These are phyloP conservation scores for Conopomorpha cramerella DNA, from an alignment of 1,140 invertebrate species.

Conservation along the genomic window DNA sequence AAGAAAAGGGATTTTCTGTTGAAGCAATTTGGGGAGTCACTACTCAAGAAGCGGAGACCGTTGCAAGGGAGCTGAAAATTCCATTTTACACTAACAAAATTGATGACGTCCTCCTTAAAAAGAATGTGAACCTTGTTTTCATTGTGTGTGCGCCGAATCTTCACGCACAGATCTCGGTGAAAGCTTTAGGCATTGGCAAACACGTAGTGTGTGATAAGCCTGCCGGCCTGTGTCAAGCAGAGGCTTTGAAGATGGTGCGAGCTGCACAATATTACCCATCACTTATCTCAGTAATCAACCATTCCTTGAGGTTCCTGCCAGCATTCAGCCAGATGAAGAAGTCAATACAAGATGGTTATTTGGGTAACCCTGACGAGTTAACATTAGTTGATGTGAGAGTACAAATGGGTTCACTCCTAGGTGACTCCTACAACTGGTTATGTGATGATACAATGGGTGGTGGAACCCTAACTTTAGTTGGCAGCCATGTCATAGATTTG, in stretches of 20 bases:
- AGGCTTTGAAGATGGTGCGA: slow-evolving; percentile 92
- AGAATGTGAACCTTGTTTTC: slow-evolving; percentile 93
- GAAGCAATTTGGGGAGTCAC: slow-evolving; percentile 92
- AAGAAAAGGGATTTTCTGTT: slow-evolving; percentile 88
- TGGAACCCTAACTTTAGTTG: slow-evolving; percentile 91
- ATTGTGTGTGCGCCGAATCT: slow-evolving; percentile 93
- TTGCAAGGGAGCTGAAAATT: slow-evolving; percentile 82
- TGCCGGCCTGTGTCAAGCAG: slow-evolving; percentile 84
- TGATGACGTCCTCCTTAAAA: slow-evolving; percentile 89
- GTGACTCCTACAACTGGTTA: slow-evolving; percentile 87
- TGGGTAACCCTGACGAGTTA: slow-evolving; percentile 72
- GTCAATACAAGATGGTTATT: slow-evolving; percentile 77
- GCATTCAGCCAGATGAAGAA: slow-evolving; percentile 85
- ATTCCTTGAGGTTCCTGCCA: slow-evolving; percentile 90
- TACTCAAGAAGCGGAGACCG: slow-evolving; percentile 77
- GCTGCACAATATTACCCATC: slow-evolving; percentile 93
- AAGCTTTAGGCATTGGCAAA: slow-evolving; percentile 95
- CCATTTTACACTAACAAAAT: slow-evolving; percentile 92
- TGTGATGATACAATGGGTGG: slow-evolving; percentile 96
- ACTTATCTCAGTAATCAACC: slow-evolving; percentile 90
- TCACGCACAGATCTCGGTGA: slow-evolving; percentile 94
- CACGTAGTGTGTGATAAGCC: slow-evolving; percentile 96
- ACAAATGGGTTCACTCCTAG: slow-evolving; percentile 83
- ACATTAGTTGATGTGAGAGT: slow-evolving; percentile 85
- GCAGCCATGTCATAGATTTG: slow-evolving; percentile 92